Evolutionary conservation across 2,797 vertebrate genomes (phyloP).

Genomic region (Botia kubotai): DNA sequence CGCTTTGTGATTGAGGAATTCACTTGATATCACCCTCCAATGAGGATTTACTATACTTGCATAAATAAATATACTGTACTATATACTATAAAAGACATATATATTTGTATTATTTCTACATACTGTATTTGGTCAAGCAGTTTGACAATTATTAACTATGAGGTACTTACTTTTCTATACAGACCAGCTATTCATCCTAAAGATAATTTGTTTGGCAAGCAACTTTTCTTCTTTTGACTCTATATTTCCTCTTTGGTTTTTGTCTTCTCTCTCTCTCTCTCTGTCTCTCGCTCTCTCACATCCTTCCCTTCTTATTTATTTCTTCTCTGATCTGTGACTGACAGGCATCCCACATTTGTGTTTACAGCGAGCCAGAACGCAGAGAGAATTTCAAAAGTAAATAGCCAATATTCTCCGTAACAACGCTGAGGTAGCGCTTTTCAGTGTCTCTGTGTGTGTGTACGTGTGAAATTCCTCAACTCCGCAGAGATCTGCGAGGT

Average conservation of each 20-base stretch:
- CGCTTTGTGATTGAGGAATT: too few species aligned
- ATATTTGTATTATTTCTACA: too few species aligned
- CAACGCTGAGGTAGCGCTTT: constrained; percentile 39
- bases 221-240: constrained; percentile 40
- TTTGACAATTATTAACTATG: too few species aligned
- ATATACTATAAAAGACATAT: too few species aligned
- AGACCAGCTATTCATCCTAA: not conserved
- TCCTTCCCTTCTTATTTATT: constrained; percentile 45
- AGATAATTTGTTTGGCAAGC: constrained; percentile 30
- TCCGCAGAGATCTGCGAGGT: constrained; percentile 31
- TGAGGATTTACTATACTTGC: too few species aligned
- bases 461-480: constrained; percentile 8
- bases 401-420: constrained; percentile 42
- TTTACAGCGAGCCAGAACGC: constrained; percentile 38
- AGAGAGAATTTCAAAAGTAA: constrained; percentile 43
- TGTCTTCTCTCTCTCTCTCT: constrained; percentile 58
- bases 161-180: too few species aligned
- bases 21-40: too few species aligned
- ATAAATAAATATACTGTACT: too few species aligned
- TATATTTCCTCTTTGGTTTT: not conserved
- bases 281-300: constrained; percentile 53
- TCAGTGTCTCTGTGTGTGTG: constrained; percentile 4
- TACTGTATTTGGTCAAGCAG: too few species aligned
- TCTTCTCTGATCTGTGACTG: constrained; percentile 57
- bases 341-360: constrained; percentile 45